These are phyloP conservation scores for Petrocephalus sullivani DNA, from an alignment of 2,797 vertebrate genomes.

Conservation along the genomic window DNA sequence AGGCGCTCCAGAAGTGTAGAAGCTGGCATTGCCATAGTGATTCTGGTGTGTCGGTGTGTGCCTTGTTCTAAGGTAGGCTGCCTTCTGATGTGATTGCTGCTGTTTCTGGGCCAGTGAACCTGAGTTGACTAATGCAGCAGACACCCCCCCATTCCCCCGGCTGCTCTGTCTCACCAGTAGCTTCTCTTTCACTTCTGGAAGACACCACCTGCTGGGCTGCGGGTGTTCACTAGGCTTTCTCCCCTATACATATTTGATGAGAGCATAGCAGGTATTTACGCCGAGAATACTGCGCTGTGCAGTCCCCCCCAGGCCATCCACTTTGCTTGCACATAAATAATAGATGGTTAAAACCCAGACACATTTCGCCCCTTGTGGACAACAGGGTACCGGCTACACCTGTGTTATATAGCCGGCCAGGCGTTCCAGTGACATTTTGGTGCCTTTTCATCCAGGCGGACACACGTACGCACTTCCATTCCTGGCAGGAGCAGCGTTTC, in stretches of 20 bases:
- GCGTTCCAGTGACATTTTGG: background rate
- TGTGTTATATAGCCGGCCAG: slow-evolving; percentile 40
- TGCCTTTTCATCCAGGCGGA: background rate
- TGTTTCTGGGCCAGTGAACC: background rate
- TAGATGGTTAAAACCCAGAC: slow-evolving; percentile 47
- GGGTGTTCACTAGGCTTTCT: slow-evolving; percentile 33
- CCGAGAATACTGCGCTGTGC: background rate
- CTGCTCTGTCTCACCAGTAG: background rate
- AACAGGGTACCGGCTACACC: slow-evolving; percentile 32
- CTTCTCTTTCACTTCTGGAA: slow-evolving; percentile 11
- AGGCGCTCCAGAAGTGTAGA: background rate
- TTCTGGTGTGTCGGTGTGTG: background rate
- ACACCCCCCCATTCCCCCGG: background rate
- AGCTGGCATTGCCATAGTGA: background rate
- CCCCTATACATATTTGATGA: slow-evolving; percentile 54
- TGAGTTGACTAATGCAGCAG: slow-evolving; percentile 1
- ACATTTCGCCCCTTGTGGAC: slow-evolving; percentile 35
- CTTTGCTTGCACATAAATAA: slow-evolving; percentile 50
- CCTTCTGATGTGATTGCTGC: background rate
- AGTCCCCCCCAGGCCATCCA: slow-evolving; percentile 12
- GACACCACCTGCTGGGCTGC: slow-evolving; percentile 21
- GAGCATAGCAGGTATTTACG: slow-evolving; percentile 44
- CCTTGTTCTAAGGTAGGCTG: background rate
- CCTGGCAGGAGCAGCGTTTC: background rate
- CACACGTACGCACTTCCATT: background rate